Base-by-base conservation (phyloP, 2,888 invertebrate species). In the Zaprionus bogoriensis region DNA sequence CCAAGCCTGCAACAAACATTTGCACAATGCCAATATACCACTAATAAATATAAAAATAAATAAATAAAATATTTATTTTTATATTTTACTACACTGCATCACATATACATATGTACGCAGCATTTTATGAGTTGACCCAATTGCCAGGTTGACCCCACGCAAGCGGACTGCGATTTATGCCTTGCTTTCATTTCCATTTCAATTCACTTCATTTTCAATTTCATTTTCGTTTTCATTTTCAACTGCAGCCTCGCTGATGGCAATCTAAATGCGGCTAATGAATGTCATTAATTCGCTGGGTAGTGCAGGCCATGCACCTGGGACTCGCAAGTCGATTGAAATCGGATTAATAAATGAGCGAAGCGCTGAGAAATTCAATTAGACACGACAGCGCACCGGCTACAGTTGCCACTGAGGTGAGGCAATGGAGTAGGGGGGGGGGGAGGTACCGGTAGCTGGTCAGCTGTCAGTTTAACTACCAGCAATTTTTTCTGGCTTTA, bases 331-430 rank as follows among this genome's bases (percentile, higher is more conserved):
- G 65, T 72, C 83, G 87, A 87, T 87, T 78, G 86, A 86, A 86
- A 87, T 87, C 86, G 68, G 86, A 80, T 87, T 87, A 86, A 87
- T 86, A 87, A 86, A 87, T 87, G 86, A 78, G 80, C 71, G 66
- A 59, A 70, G 66, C 48, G 47, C 69, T 63, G 65, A 63, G 80
- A 78, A 87, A 86, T 87, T 87, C 84, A 86, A 84, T 86, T 86
- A 86, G 81, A 68, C 69, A 71, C 51, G 28, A 19, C 62, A 39
- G 51, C 5, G 39, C 32, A 20, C 23, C 36, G 23, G 47, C 17
- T 44, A 9, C 27, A 14, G 10, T 17, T 25, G 27, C 27, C 6
- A 10, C 27, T 27, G 27, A 25, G n/a, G 25, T 14, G 25, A 25
- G 1, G 28, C 38, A 58, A 47, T 38, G 17, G 25, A 25, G 23